These are phyloP conservation scores for Atrina japonica DNA, from an alignment of 2,888 invertebrate genomes.

Conservation along the genomic window DNA sequence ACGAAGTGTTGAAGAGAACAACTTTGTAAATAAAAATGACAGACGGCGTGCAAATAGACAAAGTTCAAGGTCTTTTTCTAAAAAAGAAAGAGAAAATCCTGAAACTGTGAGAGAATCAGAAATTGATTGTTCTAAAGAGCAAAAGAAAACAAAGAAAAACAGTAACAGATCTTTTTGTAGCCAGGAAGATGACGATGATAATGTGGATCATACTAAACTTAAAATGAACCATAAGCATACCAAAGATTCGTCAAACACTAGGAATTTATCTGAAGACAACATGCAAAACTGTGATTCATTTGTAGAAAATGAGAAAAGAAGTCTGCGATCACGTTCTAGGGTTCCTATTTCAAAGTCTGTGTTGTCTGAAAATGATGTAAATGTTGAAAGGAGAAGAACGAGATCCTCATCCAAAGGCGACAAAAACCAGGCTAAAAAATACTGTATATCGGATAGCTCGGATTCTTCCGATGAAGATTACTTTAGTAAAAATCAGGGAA, in stretches of 20 bases:
- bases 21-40: not conserved
- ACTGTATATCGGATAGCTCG: not conserved
- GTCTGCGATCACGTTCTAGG: conserved; percentile 1
- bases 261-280: no score
- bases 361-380: conserved; percentile 8
- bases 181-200: no score
- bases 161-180: no score
- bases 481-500: conserved; percentile 23
- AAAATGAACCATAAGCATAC: no score
- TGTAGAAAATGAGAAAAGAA: not conserved
- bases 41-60: not conserved
- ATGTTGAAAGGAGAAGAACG: conserved; percentile 26
- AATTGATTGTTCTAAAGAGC: not conserved
- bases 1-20: not conserved
- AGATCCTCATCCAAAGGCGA: not conserved
- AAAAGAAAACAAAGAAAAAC: conserved; percentile 2
- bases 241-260: no score
- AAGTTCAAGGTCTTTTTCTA: not conserved
- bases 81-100: not conserved
- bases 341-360: no score
- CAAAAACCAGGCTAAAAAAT: not conserved
- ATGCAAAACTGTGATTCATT: no score
- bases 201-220: no score
- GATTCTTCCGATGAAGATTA: conserved; percentile 20
- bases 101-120: not conserved